These are phyloP conservation scores for Polietes domitor DNA, from an alignment of 2,888 invertebrate genomes.

Conservation along the genomic window DNA sequence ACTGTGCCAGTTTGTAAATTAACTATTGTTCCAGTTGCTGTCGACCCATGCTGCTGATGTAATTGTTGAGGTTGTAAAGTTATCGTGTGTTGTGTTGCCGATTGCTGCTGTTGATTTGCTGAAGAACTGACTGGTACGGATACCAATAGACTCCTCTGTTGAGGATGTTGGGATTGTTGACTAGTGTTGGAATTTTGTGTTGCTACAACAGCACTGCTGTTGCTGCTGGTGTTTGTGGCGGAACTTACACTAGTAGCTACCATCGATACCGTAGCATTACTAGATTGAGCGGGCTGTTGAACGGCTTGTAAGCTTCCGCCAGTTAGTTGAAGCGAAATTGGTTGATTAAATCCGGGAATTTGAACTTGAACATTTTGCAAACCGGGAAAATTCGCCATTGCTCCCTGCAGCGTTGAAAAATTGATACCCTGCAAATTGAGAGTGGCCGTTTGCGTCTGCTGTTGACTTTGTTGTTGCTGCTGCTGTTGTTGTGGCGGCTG, in stretches of 20 bases:
- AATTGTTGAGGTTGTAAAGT: constrained; percentile 76
- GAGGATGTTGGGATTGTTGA: constrained; percentile 71
- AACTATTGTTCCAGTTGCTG: constrained; percentile 81
- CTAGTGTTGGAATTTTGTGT: constrained; percentile 53
- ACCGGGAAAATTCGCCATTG: constrained; percentile 83
- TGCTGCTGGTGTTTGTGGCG: constrained; percentile 30
- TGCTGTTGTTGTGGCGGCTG: constrained; percentile 79
- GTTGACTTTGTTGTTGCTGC: constrained; percentile 75
- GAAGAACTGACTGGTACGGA: constrained; percentile 83
- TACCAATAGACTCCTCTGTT: constrained; percentile 84
- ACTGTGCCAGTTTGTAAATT: constrained; percentile 75
- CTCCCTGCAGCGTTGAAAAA: constrained; percentile 86
- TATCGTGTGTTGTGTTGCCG: constrained; percentile 73
- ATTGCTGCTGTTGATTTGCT: constrained; percentile 77
- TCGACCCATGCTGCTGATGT: constrained; percentile 80
- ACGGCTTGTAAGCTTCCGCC: constrained; percentile 83
- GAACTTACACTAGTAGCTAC: constrained; percentile 58
- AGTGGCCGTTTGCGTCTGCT: constrained; percentile 79
- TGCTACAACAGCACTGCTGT: constrained; percentile 53
- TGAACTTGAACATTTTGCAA: constrained; percentile 89
- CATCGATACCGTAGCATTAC: constrained; percentile 66
- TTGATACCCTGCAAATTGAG: constrained; percentile 87
- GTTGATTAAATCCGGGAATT: constrained; percentile 92
- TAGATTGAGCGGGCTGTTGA: constrained; percentile 69
- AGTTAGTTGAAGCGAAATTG: constrained; percentile 90